Evolutionary conservation across 2,113 vertebrate genomes (phyloP).

Genomic region (Galemys pyrenaicus): DNA sequence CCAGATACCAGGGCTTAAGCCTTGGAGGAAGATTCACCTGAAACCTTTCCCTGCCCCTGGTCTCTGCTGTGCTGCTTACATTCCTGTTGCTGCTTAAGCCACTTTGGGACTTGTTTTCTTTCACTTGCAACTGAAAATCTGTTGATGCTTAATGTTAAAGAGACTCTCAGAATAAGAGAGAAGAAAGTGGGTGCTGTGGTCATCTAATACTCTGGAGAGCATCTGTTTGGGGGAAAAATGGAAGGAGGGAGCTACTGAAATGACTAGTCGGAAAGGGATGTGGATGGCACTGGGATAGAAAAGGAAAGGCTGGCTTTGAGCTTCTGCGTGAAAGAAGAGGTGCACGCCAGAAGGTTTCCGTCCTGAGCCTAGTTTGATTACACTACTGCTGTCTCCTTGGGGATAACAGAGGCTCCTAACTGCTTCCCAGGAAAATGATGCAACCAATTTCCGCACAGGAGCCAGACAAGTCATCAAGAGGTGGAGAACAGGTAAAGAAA

Average conservation of each 20-base stretch:
- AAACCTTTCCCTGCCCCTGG: neutral
- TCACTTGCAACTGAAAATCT: neutral
- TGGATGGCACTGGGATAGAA: neutral
- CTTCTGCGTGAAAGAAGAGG: neutral
- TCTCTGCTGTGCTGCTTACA: neutral
- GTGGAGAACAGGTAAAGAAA: neutral
- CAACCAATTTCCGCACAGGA: neutral
- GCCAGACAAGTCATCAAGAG: neutral
- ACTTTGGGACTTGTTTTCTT: neutral
- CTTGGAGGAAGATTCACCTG: neutral
- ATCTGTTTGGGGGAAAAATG: neutral
- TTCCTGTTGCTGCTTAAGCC: neutral
- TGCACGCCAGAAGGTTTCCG: neutral
- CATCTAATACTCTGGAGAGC: neutral
- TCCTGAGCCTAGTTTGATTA: neutral
- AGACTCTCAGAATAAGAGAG: neutral
- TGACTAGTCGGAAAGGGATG: neutral
- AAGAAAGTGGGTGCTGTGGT: neutral
- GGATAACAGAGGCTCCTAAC: neutral
- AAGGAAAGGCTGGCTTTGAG: neutral
- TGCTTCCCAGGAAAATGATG: slow-evolving; percentile 18
- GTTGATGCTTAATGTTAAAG: neutral
- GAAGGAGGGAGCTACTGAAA: neutral
- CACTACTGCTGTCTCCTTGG: neutral
- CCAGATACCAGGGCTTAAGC: too few species aligned